Evolutionary conservation across 1,140 invertebrate species (phyloP).

Genomic region (Lycorma delicatula): DNA sequence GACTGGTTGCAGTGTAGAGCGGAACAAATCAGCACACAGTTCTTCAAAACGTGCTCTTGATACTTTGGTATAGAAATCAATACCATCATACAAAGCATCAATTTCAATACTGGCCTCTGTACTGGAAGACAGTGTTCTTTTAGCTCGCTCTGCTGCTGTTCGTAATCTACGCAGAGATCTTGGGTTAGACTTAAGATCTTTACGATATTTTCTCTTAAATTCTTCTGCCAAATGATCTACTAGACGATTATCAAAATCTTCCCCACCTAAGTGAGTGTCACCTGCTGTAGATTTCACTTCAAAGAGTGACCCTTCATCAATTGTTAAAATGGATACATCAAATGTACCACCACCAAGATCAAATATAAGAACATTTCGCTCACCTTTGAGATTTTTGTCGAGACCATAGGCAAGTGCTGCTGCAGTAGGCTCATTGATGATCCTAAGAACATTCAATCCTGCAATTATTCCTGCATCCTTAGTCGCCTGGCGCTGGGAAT

Average conservation of each 20-base stretch:
- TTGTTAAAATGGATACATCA: constrained; percentile 56
- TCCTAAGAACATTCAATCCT: constrained; percentile 72
- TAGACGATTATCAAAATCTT: constrained; percentile 76
- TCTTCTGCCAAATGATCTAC: constrained; percentile 59
- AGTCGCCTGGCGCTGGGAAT: constrained; percentile 58
- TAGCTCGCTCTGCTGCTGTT: constrained; percentile 53
- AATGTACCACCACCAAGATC: constrained; percentile 62
- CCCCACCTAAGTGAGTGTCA: constrained; percentile 62
- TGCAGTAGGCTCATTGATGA: constrained; percentile 93
- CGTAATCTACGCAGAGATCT: constrained; percentile 49
- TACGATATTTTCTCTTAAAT: constrained; percentile 45
- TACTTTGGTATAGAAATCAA: constrained; percentile 52
- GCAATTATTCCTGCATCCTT: constrained; percentile 57
- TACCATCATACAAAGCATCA: constrained; percentile 46
- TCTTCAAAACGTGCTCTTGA: constrained; percentile 54
- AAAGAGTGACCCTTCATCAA: constrained; percentile 49
- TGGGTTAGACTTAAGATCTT: constrained; percentile 41
- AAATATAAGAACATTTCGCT: constrained; percentile 42
- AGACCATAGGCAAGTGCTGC: constrained; percentile 98
- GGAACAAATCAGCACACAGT: constrained; percentile 50
- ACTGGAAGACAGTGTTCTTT: constrained; percentile 48
- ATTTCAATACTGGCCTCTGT: constrained; percentile 48
- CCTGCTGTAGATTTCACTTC: constrained; percentile 73
- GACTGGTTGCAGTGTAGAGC: constrained; percentile 48
- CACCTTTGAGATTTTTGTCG: constrained; percentile 43